These are phyloP conservation scores for Bombus balteatus DNA, from an alignment of 1,140 invertebrate genomes.

Conservation along the genomic window DNA sequence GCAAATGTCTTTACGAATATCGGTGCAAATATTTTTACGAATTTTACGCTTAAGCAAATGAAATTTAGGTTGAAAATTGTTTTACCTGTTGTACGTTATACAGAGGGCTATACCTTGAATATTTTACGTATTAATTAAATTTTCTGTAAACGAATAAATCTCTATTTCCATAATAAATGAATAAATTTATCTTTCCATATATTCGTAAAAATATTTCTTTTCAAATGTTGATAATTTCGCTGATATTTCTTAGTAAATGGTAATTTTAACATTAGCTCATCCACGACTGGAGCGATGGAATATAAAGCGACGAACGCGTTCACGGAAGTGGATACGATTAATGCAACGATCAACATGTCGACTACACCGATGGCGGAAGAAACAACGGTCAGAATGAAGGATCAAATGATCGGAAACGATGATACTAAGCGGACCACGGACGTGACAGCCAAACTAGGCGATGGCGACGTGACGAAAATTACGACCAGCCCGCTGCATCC, in stretches of 20 bases:
- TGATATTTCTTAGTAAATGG: neutral
- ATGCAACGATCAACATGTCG: neutral
- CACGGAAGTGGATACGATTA: neutral
- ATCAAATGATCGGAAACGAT: neutral
- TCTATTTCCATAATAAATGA: no score
- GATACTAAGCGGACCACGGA: slow-evolving; percentile 5
- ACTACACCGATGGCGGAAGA: neutral
- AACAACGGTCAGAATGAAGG: neutral
- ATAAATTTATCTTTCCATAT: no score
- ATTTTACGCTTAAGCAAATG: no score
- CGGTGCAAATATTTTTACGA: no score
- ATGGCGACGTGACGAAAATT: slow-evolving; percentile 50
- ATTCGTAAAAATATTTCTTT: neutral
- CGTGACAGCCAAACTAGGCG: slow-evolving; percentile 25
- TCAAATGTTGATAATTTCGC: no score
- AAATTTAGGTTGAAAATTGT: no score
- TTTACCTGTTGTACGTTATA: no score
- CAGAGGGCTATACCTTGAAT: no score
- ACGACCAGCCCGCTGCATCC: slow-evolving; percentile 23
- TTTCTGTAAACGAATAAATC: no score
- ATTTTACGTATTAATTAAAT: no score
- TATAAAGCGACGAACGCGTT: neutral
- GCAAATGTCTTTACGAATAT: no score
- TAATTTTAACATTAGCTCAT: neutral
- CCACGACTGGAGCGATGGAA: neutral